A percentile compares a stretch with the other conserved stretches of the same genome.
Conservation (phyloP, 2,113 vertebrate species). For the Condylura cristata region DNA sequence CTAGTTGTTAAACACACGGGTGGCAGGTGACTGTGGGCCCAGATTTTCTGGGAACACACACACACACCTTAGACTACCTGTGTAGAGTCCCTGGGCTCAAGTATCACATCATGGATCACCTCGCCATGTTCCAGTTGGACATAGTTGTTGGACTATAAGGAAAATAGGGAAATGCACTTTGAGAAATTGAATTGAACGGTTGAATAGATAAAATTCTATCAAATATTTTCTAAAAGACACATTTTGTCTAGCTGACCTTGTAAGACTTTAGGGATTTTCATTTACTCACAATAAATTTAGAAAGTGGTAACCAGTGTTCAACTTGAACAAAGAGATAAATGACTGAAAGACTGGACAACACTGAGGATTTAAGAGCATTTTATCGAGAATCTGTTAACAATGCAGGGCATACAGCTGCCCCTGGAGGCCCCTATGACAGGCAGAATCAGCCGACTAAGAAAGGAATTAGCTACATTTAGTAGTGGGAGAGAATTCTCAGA, state of each 20-base stretch:
- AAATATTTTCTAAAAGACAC: neutral
- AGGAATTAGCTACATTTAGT: neutral
- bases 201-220: neutral
- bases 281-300: neutral
- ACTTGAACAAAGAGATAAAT: neutral
- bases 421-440: neutral
- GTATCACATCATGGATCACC: neutral
- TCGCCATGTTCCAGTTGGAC: neutral
- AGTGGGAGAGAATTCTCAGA: neutral
- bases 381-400: neutral
- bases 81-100: neutral
- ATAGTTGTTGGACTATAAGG: neutral
- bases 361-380: neutral
- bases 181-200: neutral
- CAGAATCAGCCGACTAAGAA: neutral
- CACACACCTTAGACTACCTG: neutral
- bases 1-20: too few species aligned
- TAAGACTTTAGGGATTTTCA: neutral
- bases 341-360: neutral
- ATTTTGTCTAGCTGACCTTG: neutral
- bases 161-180: neutral
- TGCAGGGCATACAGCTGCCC: neutral
- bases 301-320: neutral
- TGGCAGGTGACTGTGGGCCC: neutral
- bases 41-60: neutral